Evolutionary conservation across 2,888 invertebrate genomes (phyloP), one percentile per base, ranked within the genome.

Genomic region (Halictus ligatus): DNA sequence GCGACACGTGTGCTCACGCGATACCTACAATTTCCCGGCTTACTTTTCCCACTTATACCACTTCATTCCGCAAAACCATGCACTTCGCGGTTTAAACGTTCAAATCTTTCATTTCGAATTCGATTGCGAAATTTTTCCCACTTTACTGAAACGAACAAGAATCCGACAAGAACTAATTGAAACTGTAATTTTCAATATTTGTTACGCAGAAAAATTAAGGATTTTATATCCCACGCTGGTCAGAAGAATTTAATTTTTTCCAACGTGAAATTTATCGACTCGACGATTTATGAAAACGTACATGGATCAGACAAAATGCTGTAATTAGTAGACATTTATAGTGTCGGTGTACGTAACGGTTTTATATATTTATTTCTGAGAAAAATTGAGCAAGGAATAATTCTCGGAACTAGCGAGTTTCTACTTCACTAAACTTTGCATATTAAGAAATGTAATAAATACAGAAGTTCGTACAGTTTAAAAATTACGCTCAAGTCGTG

Each of bases 31-130:
- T 43, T 43, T 50, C 71, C 46, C 67, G 29, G 35, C 25, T 48
- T 81, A 67, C 40, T 74, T 80, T 50, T 13, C 48, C 48, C 60
- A 69, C 69, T 79, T 69, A 58, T 82, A 43, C 74, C 54, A 43
- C 43, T 82, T 58, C 43, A 29, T 67, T 58, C 40, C 58, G 43
- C 43, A 4, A 50, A 18, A 18, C 29, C 50, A 29, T 40, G 8
- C 35, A 80, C 54, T 54, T 74, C 74, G 1, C 50, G 35, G 35
- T 80, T 58, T 67, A 74, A 67, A 1, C 21, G 6, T 35, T 40
- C 3, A 8, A 67, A 67, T 67, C 67, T 18, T 67, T 35, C 35
- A 18, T 67, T 15, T 12, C 60, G 15, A 29, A 13, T 64, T 29
- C 35, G 18, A 29, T 67, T 18, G 18, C 10, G 25, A 29, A 67